A percentile compares a stretch with the other conserved stretches of the same genome.
Conservation (phyloP, 2,888 invertebrate genomes). For the Hirtodrosophila trivittata region DNA sequence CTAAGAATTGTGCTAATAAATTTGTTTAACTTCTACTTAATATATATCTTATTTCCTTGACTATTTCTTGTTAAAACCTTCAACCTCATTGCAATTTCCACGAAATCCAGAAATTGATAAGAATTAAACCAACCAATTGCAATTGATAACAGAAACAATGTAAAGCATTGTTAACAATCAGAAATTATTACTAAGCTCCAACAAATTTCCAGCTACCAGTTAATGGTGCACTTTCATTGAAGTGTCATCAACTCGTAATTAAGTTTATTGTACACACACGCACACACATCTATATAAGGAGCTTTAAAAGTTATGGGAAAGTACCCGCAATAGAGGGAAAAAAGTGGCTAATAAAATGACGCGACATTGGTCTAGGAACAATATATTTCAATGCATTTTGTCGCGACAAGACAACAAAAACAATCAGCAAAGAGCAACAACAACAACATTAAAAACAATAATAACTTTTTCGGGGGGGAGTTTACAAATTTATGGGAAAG, state of each 20-base stretch:
- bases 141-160: conserved; percentile 27
- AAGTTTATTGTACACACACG: conserved; percentile 28
- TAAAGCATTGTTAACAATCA: background rate
- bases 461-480: conserved; percentile 54
- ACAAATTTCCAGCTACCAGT: background rate
- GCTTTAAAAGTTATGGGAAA: conserved; percentile 21
- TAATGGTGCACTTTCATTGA: background rate
- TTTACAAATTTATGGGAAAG: conserved; percentile 70
- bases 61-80: too few relatives aligned
- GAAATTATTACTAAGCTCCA: background rate
- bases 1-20: too few relatives aligned
- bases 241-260: conserved; percentile 51
- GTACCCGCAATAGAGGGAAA: conserved; percentile 24
- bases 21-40: too few relatives aligned
- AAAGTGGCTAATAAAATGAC: conserved; percentile 74
- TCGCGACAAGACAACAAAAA: conserved; percentile 75
- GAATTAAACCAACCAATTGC: background rate
- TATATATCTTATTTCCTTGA: too few relatives aligned
- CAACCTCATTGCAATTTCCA: conserved; percentile 20
- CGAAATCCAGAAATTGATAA: conserved; percentile 30
- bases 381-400: conserved; percentile 83
- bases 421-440: conserved; percentile 38
- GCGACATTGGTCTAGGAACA: conserved; percentile 79
- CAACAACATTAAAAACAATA: conserved; percentile 41
- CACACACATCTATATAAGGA: background rate